These are phyloP conservation scores for Noctilio leporinus DNA, from an alignment of 2,113 vertebrate genomes.

Conservation along the genomic window DNA sequence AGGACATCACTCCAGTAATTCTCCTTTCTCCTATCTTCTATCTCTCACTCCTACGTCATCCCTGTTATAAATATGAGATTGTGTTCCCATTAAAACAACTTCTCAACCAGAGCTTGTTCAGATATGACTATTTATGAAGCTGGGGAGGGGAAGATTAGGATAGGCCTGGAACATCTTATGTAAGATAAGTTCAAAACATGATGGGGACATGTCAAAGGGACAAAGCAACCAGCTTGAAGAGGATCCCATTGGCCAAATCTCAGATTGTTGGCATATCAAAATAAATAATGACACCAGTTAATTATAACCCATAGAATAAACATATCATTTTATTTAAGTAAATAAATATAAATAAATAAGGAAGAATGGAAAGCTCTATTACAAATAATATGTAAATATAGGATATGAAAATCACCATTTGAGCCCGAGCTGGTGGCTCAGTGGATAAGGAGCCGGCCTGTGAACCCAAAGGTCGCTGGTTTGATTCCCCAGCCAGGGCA, in stretches of 20 bases:
- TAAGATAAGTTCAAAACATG: conserved; percentile 1
- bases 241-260: neutral
- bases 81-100: neutral
- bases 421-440: no score
- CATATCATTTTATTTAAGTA: neutral
- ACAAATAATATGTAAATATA: neutral
- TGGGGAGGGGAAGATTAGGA: neutral
- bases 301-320: neutral
- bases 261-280: neutral
- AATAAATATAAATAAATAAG: no score
- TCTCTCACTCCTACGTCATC: neutral
- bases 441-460: no score
- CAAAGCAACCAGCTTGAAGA: neutral
- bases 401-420: neutral
- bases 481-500: no score
- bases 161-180: neutral
- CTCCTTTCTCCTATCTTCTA: neutral
- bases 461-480: no score
- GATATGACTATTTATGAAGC: neutral
- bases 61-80: neutral
- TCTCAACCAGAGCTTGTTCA: neutral
- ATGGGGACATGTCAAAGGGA: neutral
- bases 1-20: neutral
- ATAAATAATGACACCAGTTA: neutral
- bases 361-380: neutral